Base-by-base conservation (phyloP, 2,797 vertebrate species). In the Siniperca obscura region DNA sequence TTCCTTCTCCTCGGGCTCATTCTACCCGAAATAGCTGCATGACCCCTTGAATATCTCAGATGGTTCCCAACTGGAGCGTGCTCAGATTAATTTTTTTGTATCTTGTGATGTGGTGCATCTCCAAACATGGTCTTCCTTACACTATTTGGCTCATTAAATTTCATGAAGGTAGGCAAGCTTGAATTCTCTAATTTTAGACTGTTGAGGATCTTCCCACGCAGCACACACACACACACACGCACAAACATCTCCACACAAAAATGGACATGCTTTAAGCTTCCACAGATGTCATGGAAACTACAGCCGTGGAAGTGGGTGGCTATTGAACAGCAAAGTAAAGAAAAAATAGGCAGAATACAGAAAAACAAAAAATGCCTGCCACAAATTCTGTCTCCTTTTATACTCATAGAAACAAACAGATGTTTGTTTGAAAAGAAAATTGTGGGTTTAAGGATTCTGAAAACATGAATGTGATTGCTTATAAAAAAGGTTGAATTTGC, bases 211-310 rank as follows among this genome's bases (percentile, higher is more conserved):
- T 69, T 78, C 70, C 60, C 79, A 83, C 77, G 9, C 65, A 60
- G 4, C 56, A 40, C 55, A 44, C 50, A 74, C 61, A 57, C 40
- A 56, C 55, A 75, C 59, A 74, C 40, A 59, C 38, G 25, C 73
- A 52, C 67, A 60, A 59, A 53, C 44, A 44, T 25, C 11, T 62
- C 9, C 40, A 70, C 61, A 59, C 40, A 40, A 8, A 14, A 46
- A 64, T 4, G n/a, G 70, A 80, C 76, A 52, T 2, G 30, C 62
- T 70, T 75, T 34, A 8, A 30, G 36, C 66, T 10, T 30, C 11
- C 67, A 72, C 57, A 76, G 80, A 82, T 82, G 71, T 78, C 82
- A 86, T 82, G 84, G 87, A 85, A 88, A 86, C 81, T 46, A 84
- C 77, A 73, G 66, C 67, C 0, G 22, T 48, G 72, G 64, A 55